phyloP scores from a whole-genome alignment of 2,113 vertebrate species.

The Mormyrus lacerda region DNA sequence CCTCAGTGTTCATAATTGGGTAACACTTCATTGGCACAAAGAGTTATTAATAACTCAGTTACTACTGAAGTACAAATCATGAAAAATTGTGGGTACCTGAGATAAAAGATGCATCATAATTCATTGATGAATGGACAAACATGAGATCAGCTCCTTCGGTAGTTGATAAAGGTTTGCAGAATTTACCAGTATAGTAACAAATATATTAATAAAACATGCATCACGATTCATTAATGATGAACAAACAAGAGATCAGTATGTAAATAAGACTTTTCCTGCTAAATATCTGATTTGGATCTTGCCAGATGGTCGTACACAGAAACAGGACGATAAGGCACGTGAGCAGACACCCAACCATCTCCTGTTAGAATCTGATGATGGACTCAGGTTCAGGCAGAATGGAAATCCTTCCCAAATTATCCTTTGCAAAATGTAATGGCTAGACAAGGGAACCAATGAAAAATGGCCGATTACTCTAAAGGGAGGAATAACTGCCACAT shows the following conservation, averaged over 20 bases:
- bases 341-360: no score
- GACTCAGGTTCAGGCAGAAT: background rate
- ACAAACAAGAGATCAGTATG: background rate
- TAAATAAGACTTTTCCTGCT: background rate
- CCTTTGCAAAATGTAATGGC: background rate
- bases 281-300: background rate
- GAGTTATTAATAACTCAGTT: background rate
- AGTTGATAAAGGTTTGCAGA: background rate
- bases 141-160: background rate
- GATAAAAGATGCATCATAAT: background rate
- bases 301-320: background rate
- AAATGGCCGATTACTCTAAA: background rate
- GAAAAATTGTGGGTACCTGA: background rate
- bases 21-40: background rate
- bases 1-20: background rate
- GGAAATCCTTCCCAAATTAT: background rate
- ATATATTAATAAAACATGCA: background rate
- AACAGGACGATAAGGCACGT: background rate
- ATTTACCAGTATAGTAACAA: background rate
- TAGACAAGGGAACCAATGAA: background rate
- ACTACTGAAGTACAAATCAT: background rate
- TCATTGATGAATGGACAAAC: background rate
- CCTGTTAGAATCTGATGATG: background rate
- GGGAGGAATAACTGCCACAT: background rate
- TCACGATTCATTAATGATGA: background rate